A percentile compares a stretch with the other conserved stretches of the same genome.
These are phyloP conservation scores for Ptychochromis oligacanthus DNA, from an alignment of 2,113 vertebrate genomes.

Conservation along the genomic window DNA sequence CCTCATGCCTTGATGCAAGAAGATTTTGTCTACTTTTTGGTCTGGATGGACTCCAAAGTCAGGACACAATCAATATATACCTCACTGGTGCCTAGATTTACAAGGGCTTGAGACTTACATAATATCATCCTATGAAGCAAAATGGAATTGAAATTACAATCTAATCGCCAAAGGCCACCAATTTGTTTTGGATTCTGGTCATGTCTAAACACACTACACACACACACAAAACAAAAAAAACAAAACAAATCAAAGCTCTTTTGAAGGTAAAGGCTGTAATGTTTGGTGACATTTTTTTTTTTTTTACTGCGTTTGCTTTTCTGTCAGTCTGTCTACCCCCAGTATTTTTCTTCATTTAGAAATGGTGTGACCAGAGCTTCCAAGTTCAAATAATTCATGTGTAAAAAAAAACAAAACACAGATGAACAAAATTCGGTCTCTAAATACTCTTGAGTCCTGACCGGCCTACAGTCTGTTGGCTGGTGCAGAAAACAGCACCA, in stretches of 20 bases:
- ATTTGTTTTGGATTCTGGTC: not conserved
- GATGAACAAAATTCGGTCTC: constrained; percentile 3
- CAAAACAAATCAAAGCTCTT: not conserved
- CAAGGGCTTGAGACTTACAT: too few relatives aligned
- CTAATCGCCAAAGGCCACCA: not conserved
- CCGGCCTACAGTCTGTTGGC: constrained; percentile 12
- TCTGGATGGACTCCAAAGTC: too few relatives aligned
- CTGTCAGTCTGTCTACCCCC: not conserved
- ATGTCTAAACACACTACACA: too few relatives aligned
- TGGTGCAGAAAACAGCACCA: constrained; percentile 12
- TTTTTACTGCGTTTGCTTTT: too few relatives aligned
- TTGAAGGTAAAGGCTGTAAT: not conserved
- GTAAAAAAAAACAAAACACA: constrained; percentile 9
- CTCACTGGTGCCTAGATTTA: too few relatives aligned
- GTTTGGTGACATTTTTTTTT: too few relatives aligned
- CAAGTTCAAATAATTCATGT: not conserved
- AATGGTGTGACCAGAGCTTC: constrained; percentile 12
- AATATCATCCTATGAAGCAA: not conserved
- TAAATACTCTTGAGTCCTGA: constrained; percentile 1
- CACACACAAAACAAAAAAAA: too few relatives aligned
- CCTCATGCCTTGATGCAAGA: too few relatives aligned
- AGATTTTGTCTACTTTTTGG: too few relatives aligned
- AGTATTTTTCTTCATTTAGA: not conserved
- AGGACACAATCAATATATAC: too few relatives aligned
- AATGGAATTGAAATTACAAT: too few relatives aligned